Percentiles rank a stretch among this genome's conserved stretches.
Conservation (phyloP, 2,113 vertebrate genomes). For the Psettodes erumei region DNA sequence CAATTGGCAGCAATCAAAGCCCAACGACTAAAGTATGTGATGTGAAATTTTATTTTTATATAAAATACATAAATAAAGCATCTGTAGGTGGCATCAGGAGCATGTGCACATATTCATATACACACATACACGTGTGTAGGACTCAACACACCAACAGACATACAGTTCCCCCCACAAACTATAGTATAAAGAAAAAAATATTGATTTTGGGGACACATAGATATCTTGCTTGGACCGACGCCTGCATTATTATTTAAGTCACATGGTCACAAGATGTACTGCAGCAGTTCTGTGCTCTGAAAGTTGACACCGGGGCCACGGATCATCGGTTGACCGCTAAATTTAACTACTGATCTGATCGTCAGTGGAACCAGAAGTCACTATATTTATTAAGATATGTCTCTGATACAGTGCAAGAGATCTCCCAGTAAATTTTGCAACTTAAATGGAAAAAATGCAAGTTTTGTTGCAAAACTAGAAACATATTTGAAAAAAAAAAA, state of each 20-base stretch:
- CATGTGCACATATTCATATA: constrained; percentile 60
- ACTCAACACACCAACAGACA: constrained; percentile 61
- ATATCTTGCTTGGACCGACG: constrained; percentile 12
- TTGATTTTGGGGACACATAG: constrained; percentile 15
- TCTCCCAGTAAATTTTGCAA: constrained; percentile 36
- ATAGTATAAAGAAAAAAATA: constrained; percentile 36
- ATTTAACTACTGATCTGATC: constrained; percentile 5
- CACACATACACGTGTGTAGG: constrained; percentile 33
- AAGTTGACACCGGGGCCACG: background rate
- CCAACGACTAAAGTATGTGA: background rate
- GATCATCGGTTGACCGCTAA: background rate
- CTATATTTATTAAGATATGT: background rate
- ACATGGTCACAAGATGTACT: constrained; percentile 30
- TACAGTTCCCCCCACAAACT: constrained; percentile 37
- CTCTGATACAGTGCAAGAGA: constrained; percentile 12
- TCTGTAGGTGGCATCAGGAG: constrained; percentile 75
- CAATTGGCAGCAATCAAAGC: background rate
- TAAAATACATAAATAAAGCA: constrained; percentile 84
- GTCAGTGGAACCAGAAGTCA: constrained; percentile 15
- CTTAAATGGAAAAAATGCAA: background rate
- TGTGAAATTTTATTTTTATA: constrained; percentile 75
- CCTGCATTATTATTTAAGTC: constrained; percentile 26
- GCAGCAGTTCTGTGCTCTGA: constrained; percentile 24
- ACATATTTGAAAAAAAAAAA: constrained; percentile 18
- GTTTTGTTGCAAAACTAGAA: constrained; percentile 14